These are phyloP conservation scores for Lasioglossum figueresi DNA, from an alignment of 2,888 invertebrate genomes.

Conservation along the genomic window DNA sequence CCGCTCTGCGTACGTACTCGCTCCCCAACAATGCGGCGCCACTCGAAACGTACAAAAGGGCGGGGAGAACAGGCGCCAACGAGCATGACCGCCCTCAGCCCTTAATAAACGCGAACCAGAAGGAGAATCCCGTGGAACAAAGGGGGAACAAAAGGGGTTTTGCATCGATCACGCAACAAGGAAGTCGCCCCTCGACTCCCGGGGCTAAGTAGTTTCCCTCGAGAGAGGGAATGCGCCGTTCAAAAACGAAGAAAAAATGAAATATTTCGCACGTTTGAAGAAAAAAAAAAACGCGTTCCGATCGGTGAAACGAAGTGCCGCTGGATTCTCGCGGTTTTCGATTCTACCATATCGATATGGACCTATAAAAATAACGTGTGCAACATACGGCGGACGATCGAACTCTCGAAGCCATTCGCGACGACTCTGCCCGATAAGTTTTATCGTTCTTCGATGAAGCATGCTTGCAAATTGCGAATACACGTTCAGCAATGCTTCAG, in stretches of 20 bases:
- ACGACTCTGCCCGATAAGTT: too few species aligned
- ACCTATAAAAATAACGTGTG: neutral
- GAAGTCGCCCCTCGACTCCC: conserved; percentile 22
- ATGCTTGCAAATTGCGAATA: neutral
- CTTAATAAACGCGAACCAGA: conserved; percentile 35
- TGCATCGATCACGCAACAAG: conserved; percentile 40
- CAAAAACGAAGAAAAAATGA: neutral
- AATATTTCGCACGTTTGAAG: neutral
- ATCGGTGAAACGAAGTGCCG: conserved; percentile 5
- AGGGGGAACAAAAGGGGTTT: conserved; percentile 37
- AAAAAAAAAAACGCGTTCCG: neutral
- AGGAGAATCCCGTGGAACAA: conserved; percentile 32
- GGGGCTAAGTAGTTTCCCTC: neutral
- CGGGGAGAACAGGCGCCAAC: conserved; percentile 54
- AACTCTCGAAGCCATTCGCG: neutral
- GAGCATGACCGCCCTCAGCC: conserved; percentile 62
- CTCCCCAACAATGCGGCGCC: conserved; percentile 63
- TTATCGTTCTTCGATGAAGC: neutral
- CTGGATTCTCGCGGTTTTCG: neutral
- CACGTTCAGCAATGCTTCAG: neutral
- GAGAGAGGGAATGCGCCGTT: neutral
- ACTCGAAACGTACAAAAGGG: conserved; percentile 67
- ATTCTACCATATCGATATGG: neutral
- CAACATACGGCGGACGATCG: neutral
- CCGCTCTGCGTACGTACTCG: conserved; percentile 65